phyloP scores from a whole-genome alignment of 1,140 invertebrate genomes.

The Megalonaias nervosa region DNA sequence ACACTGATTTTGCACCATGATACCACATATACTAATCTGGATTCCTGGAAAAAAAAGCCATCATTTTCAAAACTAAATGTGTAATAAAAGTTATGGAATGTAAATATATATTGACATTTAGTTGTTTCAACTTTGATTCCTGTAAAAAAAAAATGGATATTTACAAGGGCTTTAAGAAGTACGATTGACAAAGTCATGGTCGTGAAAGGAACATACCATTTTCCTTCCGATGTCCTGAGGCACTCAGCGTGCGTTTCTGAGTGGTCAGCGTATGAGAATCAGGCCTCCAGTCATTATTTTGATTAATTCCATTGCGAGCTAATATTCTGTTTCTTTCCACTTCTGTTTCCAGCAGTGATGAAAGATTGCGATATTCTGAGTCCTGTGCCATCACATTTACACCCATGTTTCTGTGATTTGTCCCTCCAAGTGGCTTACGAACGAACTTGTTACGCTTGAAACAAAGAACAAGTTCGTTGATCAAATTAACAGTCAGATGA shows the following conservation, averaged over 20 bases:
- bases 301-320: conserved; percentile 35
- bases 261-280: conserved; percentile 44
- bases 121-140: too few species aligned
- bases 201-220: conserved; percentile 11
- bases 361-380: conserved; percentile 46
- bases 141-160: too few species aligned
- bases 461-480: neutral
- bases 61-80: too few species aligned
- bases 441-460: conserved; percentile 49
- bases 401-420: conserved; percentile 18
- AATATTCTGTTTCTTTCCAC: conserved; percentile 45
- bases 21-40: too few species aligned
- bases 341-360: conserved; percentile 48
- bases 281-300: conserved; percentile 39
- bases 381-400: conserved; percentile 41
- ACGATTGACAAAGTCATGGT: too few species aligned
- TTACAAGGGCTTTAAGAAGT: too few species aligned
- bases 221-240: conserved; percentile 39
- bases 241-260: conserved; percentile 46
- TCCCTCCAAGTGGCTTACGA: conserved; percentile 39
- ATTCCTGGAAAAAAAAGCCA: too few species aligned
- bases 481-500: too few species aligned
- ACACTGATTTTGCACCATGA: too few species aligned
- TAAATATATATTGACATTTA: too few species aligned
- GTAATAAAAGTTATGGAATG: too few species aligned